A percentile compares a stretch with the other conserved stretches of the same genome.
Evolutionary conservation across 2,797 vertebrate species (phyloP).

Genomic region (Sebastes iracundus): DNA sequence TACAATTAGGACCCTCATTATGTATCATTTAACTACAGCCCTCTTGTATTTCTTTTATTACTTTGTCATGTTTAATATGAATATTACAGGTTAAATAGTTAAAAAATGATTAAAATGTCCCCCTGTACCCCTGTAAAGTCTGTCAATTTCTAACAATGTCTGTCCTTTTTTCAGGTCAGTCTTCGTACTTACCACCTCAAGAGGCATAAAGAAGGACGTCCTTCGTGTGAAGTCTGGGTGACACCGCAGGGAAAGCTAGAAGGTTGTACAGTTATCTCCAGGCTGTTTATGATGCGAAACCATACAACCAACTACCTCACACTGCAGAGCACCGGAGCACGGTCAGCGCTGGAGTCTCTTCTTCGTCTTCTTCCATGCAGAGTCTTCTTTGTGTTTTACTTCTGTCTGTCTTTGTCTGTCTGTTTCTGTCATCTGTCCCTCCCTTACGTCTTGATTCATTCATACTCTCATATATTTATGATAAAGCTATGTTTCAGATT

Average conservation of each 20-base stretch:
- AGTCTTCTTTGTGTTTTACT: constrained; percentile 13
- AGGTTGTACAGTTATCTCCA: constrained; percentile 87
- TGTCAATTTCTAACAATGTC: neutral
- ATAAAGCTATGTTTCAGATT: neutral
- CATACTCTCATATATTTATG: neutral
- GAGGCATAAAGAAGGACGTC: neutral
- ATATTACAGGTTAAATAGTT: neutral
- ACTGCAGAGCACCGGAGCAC: constrained; percentile 81
- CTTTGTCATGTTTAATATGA: neutral
- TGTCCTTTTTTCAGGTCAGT: neutral
- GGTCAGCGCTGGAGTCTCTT: constrained; percentile 57
- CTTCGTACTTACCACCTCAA: constrained; percentile 67
- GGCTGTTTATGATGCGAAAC: constrained; percentile 85
- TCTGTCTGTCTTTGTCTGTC: constrained; percentile 10
- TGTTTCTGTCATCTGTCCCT: neutral
- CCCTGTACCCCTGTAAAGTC: neutral
- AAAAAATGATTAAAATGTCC: neutral
- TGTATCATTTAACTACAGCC: neutral
- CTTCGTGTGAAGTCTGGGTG: constrained; percentile 71
- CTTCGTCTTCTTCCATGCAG: constrained; percentile 14
- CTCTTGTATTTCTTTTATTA: neutral
- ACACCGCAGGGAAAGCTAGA: constrained; percentile 90
- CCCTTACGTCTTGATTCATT: neutral
- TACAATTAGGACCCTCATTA: neutral
- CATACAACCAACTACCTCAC: constrained; percentile 95